Evolutionary conservation across 2,888 invertebrate genomes (phyloP).

Genomic region (Dilophus febrilis): DNA sequence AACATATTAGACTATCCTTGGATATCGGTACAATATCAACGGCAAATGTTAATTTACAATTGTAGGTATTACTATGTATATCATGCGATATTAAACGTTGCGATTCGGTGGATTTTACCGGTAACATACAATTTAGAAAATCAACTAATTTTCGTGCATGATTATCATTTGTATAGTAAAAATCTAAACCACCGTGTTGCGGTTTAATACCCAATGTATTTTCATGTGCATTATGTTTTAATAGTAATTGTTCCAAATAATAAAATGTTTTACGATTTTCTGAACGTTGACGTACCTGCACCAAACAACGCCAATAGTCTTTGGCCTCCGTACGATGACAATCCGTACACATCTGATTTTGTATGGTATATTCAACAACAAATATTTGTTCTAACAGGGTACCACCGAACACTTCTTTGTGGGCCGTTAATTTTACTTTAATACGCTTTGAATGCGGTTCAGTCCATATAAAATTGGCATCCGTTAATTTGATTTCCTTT

Average conservation of each 20-base stretch:
- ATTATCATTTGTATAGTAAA: constrained; percentile 77
- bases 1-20: constrained; percentile 82
- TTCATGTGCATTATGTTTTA: constrained; percentile 88
- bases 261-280: constrained; percentile 95
- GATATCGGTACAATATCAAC: constrained; percentile 94
- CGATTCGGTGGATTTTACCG: constrained; percentile 73
- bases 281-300: constrained; percentile 72
- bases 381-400: constrained; percentile 88
- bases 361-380: constrained; percentile 80
- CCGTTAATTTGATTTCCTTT: constrained; percentile 74
- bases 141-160: constrained; percentile 91
- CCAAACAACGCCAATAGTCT: constrained; percentile 89
- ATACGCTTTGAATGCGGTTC: constrained; percentile 97
- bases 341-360: constrained; percentile 92
- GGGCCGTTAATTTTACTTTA: constrained; percentile 88
- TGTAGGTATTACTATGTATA: constrained; percentile 88
- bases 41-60: constrained; percentile 88
- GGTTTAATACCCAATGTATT: constrained; percentile 79
- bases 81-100: constrained; percentile 96
- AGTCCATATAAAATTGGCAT: constrained; percentile 97
- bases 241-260: constrained; percentile 89
- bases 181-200: constrained; percentile 79
- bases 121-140: constrained; percentile 74
- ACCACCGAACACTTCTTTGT: constrained; percentile 84
- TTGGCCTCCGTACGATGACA: constrained; percentile 96